These are phyloP conservation scores for Lordiphosa stackelbergi DNA, from an alignment of 1,140 invertebrate genomes.

Conservation along the genomic window DNA sequence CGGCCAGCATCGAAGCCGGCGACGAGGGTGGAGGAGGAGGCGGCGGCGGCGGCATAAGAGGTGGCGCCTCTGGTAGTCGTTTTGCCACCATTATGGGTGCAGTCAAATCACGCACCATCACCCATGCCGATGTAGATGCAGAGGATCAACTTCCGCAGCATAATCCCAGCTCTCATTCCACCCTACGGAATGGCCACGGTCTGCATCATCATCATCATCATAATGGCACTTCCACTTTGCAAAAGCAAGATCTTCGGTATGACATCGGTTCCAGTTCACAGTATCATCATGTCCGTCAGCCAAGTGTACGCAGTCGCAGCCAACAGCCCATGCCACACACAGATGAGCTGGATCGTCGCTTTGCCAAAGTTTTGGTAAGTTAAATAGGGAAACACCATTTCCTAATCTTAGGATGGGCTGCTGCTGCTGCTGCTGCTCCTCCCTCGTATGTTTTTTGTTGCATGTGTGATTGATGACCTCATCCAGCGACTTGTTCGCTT, in stretches of 20 bases:
- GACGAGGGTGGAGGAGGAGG: constrained; percentile 55
- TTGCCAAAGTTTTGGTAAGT: constrained; percentile 96
- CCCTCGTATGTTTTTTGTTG: background rate
- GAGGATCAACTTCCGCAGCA: constrained; percentile 38
- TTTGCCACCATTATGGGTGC: constrained; percentile 74
- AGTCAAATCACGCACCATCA: constrained; percentile 67
- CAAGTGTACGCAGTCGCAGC: constrained; percentile 84
- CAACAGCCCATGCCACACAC: constrained; percentile 93
- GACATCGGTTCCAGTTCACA: constrained; percentile 71
- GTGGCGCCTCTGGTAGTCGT: constrained; percentile 36
- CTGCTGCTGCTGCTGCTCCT: constrained; percentile 7
- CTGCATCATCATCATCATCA: constrained; percentile 13
- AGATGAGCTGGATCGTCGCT: constrained; percentile 91
- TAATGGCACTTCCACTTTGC: constrained; percentile 37
- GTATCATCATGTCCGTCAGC: constrained; percentile 79
- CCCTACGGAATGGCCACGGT: constrained; percentile 46
- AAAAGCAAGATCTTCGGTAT: constrained; percentile 72
- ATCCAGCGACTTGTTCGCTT: constrained; percentile 43
- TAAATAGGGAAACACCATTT: background rate
- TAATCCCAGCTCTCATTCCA: constrained; percentile 43
- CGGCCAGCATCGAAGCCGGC: constrained; percentile 57
- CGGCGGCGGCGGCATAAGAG: constrained; percentile 17
- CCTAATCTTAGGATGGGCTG: constrained; percentile 31
- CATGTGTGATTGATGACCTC: constrained; percentile 66
- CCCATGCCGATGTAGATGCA: constrained; percentile 54